Evolutionary conservation across 2,888 invertebrate genomes (phyloP).

Genomic region (Drosophila dives): DNA sequence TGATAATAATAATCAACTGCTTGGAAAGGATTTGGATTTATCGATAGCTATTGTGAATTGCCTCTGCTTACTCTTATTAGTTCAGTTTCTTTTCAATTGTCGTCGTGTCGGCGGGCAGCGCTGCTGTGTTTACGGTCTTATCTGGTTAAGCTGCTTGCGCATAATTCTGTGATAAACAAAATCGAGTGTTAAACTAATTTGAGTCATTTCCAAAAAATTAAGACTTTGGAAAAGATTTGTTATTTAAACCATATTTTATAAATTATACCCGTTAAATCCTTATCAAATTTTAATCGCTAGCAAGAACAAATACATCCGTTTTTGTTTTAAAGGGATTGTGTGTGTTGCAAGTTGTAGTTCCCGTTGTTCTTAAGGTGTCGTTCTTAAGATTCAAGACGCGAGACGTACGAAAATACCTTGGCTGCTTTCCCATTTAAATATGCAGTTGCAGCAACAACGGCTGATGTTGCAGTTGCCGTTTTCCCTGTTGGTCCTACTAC

Average conservation of each 20-base stretch:
- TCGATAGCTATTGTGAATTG: constrained; percentile 5
- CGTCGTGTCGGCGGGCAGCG: constrained; percentile 43
- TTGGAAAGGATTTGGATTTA: constrained; percentile 9
- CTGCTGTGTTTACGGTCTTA: constrained; percentile 36
- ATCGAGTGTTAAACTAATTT: constrained; percentile 47
- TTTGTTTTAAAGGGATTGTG: constrained; percentile 20
- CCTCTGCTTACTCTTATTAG: constrained; percentile 1
- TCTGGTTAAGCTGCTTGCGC: constrained; percentile 16
- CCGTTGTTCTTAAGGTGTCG: constrained; percentile 10
- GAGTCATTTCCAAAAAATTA: constrained; percentile 41
- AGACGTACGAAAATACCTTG: constrained; percentile 53
- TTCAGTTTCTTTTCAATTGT: constrained; percentile 24
- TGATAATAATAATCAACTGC: background rate
- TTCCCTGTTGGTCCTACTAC: constrained; percentile 50
- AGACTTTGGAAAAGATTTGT: constrained; percentile 25
- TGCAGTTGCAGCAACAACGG: constrained; percentile 35
- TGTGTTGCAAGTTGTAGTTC: constrained; percentile 4
- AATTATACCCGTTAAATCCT: constrained; percentile 1
- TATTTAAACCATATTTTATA: constrained; percentile 23
- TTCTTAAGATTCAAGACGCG: constrained; percentile 24
- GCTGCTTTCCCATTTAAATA: constrained; percentile 41
- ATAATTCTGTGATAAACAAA: constrained; percentile 22
- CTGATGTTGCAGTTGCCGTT: constrained; percentile 20
- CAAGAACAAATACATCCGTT: constrained; percentile 28
- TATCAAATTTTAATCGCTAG: constrained; percentile 40